Evolutionary conservation across 2,888 invertebrate genomes (phyloP).

Genomic region (Herminia tarsipennalis): DNA sequence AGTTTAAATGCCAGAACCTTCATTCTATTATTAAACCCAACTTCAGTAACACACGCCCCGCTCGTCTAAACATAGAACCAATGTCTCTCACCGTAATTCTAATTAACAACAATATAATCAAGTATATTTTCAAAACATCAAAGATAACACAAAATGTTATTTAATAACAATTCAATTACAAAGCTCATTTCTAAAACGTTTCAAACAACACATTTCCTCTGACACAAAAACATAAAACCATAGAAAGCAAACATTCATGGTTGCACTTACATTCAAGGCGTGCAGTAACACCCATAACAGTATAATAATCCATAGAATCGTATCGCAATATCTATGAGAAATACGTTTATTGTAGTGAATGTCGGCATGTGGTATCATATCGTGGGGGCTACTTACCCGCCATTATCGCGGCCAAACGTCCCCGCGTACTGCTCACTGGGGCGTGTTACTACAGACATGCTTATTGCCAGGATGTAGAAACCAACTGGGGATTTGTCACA

Average conservation of each 20-base stretch:
- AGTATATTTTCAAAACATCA: too few relatives aligned
- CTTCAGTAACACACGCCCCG: too few relatives aligned
- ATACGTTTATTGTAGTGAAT: slow-evolving; percentile 11
- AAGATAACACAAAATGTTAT: too few relatives aligned
- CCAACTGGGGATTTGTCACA: too few relatives aligned
- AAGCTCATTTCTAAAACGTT: neutral
- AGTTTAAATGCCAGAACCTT: too few relatives aligned
- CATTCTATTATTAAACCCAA: too few relatives aligned
- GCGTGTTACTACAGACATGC: too few relatives aligned
- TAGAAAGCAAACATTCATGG: neutral
- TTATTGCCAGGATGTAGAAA: too few relatives aligned
- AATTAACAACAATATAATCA: too few relatives aligned
- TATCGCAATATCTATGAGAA: slow-evolving; percentile 13
- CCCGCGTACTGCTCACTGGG: neutral
- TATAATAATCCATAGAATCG: slow-evolving; percentile 10
- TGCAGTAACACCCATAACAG: slow-evolving; percentile 8
- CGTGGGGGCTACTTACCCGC: slow-evolving; percentile 7
- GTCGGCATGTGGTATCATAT: neutral
- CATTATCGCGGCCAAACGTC: slow-evolving; percentile 1
- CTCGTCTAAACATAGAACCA: too few relatives aligned
- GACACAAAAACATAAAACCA: slow-evolving; percentile 1
- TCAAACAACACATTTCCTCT: neutral
- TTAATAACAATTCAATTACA: too few relatives aligned
- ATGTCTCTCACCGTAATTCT: too few relatives aligned
- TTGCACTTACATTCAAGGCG: slow-evolving; percentile 2